Conservation (phyloP, 2,113 vertebrate species). For the Sinocyclocheilus maitianheensis region DNA sequence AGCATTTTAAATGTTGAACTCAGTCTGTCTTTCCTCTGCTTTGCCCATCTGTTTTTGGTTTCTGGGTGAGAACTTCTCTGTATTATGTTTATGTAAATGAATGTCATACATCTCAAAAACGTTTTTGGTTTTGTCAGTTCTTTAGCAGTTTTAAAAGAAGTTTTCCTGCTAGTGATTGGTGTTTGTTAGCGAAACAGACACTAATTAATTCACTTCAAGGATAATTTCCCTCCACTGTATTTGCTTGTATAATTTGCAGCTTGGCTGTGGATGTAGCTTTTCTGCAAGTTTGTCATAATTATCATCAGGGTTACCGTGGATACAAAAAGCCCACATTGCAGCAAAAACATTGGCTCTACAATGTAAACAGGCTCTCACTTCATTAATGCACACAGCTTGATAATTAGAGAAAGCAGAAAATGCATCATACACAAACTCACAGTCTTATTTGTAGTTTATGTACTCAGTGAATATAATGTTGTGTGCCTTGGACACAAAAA, state of each 20-base stretch:
- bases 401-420: constrained; percentile 4
- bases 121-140: constrained; percentile 24
- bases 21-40: neutral
- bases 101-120: constrained; percentile 17
- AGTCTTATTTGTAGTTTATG: neutral
- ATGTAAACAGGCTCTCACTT: constrained; percentile 21
- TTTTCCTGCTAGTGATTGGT: neutral
- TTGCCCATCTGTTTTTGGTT: constrained; percentile 30
- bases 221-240: constrained; percentile 2
- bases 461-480: neutral
- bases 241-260: constrained; percentile 33
- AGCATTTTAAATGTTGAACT: constrained; percentile 3
- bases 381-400: constrained; percentile 18
- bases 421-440: neutral
- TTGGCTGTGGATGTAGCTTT: constrained; percentile 19
- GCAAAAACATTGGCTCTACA: neutral
- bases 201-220: constrained; percentile 38
- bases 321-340: neutral
- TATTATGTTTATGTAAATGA: constrained; percentile 23
- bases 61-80: neutral
- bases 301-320: constrained; percentile 25
- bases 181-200: constrained; percentile 18
- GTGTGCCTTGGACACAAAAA: neutral
- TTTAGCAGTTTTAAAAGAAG: constrained; percentile 2
- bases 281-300: constrained; percentile 33